Evolutionary conservation across 2,797 vertebrate species (phyloP).

Genomic region (Trichosurus vulpecula): DNA sequence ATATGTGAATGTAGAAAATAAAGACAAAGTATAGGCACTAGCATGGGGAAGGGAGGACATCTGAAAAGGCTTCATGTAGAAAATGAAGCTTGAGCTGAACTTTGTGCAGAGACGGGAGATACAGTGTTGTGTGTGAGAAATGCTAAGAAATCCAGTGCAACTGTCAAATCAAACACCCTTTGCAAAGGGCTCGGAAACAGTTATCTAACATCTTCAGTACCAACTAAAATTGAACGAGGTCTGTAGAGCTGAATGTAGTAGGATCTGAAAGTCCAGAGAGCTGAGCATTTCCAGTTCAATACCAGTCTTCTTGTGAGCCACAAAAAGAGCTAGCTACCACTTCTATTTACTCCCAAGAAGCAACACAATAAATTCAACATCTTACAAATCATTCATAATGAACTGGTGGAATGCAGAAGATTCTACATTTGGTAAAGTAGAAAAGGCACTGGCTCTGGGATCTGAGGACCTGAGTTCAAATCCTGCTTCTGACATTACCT

Average conservation of each 20-base stretch:
- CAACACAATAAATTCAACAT: background rate
- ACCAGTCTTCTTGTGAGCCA: background rate
- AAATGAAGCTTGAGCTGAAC: background rate
- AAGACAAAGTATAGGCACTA: background rate
- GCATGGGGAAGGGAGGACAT: background rate
- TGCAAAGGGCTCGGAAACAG: background rate
- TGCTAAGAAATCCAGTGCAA: background rate
- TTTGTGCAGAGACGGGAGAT: background rate
- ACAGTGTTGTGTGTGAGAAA: background rate
- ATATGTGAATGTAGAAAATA: background rate
- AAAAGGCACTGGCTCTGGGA: background rate
- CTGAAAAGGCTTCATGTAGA: background rate
- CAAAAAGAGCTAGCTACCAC: background rate
- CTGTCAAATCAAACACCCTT: background rate
- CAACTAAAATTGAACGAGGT: background rate
- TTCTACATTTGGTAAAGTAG: background rate
- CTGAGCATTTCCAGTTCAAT: background rate
- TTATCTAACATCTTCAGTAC: background rate
- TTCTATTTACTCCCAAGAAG: background rate
- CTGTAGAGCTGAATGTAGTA: background rate
- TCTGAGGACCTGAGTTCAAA: background rate
- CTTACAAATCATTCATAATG: background rate
- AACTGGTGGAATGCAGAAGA: background rate
- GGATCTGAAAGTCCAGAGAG: background rate
- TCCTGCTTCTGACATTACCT: background rate